Evolutionary conservation across 2,888 invertebrate genomes (phyloP), one percentile per base, ranked within the genome.

Genomic region (Crioceris asparagi): DNA sequence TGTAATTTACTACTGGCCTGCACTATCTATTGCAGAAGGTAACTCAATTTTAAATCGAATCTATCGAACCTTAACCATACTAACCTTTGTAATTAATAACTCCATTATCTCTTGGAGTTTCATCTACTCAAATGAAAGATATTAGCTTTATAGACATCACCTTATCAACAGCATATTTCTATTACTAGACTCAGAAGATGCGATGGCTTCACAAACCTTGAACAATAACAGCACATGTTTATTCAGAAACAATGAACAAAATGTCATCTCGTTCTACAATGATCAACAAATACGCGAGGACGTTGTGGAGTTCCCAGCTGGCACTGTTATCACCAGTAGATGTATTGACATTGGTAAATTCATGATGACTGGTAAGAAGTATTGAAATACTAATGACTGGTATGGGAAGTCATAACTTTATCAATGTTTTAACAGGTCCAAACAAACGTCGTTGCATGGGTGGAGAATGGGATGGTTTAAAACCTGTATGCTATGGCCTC

Each of bases 291-390:
- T 87, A 35, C 75, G 77, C 0, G 83, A 84, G 52, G 77, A 77
- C 41, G 70, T 76, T 2, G 81, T 83, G 0, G 84, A 86, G 48
- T 85, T 87, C 58, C 81, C 83, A 0, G 77, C 83, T 1, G 83
- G 83, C 10, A 60, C 64, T n/a, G 47, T 60, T 3, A 50, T 73
- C 55, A 59, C 69, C 17, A 74, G 71, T 36, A 77, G 87, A 49
- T 88, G 88, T 57, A 71, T 72, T 18, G 87, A 88, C 55, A 86
- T 88, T 34, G 88, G 88, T n/a, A 88, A 88, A 62, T 88, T 79
- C 57, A 75, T 77, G 0, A 75, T 87, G 73, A 72, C 75, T n/a
- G 64, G 61, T 60, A 49, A 33, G 2, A 16, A 45, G 17, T 32
- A 17, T 11, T 11, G 32, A 17, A n/a, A 15, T 2, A 27, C 15